Evolutionary conservation across 1,140 invertebrate species (phyloP).

Genomic region (Stegodyphus mimosarum): DNA sequence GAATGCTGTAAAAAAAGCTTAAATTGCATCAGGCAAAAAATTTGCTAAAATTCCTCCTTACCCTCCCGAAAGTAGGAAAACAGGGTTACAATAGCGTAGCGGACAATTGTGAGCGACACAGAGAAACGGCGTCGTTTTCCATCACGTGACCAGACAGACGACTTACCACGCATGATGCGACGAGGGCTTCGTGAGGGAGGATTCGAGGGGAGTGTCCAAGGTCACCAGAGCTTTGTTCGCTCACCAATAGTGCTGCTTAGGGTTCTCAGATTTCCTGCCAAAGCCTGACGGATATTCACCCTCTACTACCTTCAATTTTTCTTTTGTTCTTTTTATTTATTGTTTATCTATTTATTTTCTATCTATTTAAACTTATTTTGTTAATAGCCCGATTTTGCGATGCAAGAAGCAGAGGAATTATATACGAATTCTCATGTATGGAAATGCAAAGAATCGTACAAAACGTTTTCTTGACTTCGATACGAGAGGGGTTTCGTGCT

Average conservation of each 20-base stretch:
- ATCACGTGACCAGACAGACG: constrained; percentile 22
- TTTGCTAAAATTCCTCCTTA: not conserved
- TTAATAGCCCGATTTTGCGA: too few species aligned
- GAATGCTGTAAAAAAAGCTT: not conserved
- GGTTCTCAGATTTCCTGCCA: not conserved
- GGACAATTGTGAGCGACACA: not conserved
- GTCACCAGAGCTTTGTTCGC: constrained; percentile 37
- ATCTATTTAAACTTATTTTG: too few species aligned
- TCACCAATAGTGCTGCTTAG: not conserved
- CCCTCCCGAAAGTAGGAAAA: not conserved
- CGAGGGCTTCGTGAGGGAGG: not conserved
- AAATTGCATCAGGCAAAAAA: not conserved
- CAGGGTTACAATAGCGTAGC: not conserved
- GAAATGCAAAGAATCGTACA: too few species aligned
- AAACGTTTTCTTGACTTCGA: too few species aligned
- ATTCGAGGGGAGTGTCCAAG: constrained; percentile 38
- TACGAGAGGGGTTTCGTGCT: too few species aligned
- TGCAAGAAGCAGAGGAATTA: too few species aligned
- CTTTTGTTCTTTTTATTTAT: too few species aligned
- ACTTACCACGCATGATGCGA: not conserved
- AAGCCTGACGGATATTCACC: too few species aligned
- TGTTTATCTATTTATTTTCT: too few species aligned
- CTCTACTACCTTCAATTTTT: too few species aligned
- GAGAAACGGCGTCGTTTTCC: not conserved
- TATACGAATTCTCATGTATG: too few species aligned